phyloP scores from a whole-genome alignment of 2,888 invertebrate species.

The Trilocha varians region DNA sequence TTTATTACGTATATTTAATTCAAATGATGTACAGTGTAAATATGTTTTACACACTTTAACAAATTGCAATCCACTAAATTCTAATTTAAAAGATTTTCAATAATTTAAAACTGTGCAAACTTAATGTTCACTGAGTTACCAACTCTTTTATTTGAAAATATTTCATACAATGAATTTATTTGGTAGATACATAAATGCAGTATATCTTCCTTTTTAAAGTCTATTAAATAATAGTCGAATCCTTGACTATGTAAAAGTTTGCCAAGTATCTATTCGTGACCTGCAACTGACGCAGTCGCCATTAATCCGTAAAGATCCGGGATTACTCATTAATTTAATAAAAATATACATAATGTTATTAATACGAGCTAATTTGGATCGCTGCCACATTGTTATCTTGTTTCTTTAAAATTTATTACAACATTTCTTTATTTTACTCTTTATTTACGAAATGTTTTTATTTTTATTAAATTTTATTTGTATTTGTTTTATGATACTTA shows the following conservation, averaged over 20 bases:
- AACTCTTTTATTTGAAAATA: no score
- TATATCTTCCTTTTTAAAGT: no score
- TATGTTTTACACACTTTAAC: slow-evolving; percentile 2
- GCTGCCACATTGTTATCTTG: background rate
- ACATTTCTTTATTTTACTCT: background rate
- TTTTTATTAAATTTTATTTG: background rate
- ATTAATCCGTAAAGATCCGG: slow-evolving; percentile 16
- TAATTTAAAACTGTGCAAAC: background rate
- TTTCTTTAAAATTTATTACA: background rate
- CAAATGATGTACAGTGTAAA: slow-evolving; percentile 4
- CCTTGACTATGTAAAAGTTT: no score
- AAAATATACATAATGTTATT: slow-evolving; percentile 14
- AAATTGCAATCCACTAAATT: background rate
- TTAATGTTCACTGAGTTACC: no score
- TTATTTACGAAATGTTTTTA: background rate
- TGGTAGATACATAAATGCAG: no score
- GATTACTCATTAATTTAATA: slow-evolving; percentile 33
- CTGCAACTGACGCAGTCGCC: slow-evolving; percentile 25
- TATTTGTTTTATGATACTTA: background rate
- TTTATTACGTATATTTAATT: no score
- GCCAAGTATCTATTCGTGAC: slow-evolving; percentile 1
- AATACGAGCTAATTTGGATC: background rate
- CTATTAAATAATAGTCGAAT: no score
- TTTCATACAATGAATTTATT: no score
- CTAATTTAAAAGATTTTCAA: background rate